Percentiles rank a stretch among this genome's conserved stretches.
phyloP scores from a whole-genome alignment of 2,113 vertebrate species.

The Hymenochirus boettgeri region DNA sequence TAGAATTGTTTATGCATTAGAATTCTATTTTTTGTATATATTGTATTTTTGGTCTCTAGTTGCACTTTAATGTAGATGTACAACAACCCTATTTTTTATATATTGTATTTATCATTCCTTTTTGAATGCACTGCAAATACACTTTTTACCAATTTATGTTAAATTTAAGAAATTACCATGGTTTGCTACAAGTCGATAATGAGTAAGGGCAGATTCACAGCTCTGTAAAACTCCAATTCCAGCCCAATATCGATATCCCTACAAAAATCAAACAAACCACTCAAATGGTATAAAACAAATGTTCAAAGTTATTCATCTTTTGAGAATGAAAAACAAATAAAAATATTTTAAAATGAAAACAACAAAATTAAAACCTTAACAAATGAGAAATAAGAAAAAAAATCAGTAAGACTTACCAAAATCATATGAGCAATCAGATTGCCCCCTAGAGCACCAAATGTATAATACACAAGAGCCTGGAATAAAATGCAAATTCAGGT shows the following conservation, averaged over 20 bases:
- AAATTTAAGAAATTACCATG: slow-evolving; percentile 67
- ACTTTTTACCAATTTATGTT: too few species aligned
- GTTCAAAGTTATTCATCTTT: too few species aligned
- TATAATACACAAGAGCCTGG: slow-evolving; percentile 95
- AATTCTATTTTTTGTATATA: too few species aligned
- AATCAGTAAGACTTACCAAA: slow-evolving; percentile 77
- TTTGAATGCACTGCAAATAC: too few species aligned
- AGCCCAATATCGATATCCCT: slow-evolving; percentile 97
- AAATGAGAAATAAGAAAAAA: neutral
- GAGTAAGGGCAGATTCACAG: slow-evolving; percentile 93
- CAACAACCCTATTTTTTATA: too few species aligned
- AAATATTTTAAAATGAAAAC: neutral
- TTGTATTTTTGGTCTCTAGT: too few species aligned
- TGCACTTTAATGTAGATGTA: too few species aligned
- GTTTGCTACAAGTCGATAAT: slow-evolving; percentile 92
- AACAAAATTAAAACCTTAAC: neutral
- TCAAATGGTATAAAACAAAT: too few species aligned
- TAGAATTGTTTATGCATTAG: too few species aligned
- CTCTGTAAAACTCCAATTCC: slow-evolving; percentile 95
- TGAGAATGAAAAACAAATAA: too few species aligned
- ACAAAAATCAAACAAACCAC: slow-evolving; percentile 36
- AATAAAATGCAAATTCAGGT: too few species aligned
- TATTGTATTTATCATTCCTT: too few species aligned
- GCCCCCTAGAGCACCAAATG: slow-evolving; percentile 92
- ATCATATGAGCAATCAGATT: slow-evolving; percentile 94